Percentiles rank a stretch among this genome's conserved stretches.
Evolutionary conservation across 2,797 vertebrate species (phyloP).

Genomic region (Danio tinwini): DNA sequence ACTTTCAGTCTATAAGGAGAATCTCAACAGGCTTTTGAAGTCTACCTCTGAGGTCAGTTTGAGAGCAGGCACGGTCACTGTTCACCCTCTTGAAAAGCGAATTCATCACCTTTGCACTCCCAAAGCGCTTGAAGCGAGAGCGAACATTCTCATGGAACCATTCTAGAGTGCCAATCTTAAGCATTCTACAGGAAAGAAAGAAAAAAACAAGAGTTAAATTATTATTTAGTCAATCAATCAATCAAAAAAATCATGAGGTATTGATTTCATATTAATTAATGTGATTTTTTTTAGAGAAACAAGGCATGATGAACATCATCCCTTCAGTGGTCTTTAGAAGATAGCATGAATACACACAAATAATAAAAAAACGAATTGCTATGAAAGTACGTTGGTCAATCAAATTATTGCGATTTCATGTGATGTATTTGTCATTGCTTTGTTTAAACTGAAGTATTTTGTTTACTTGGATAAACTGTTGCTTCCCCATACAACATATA

Average conservation of each 20-base stretch:
- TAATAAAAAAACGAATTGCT: too few species aligned
- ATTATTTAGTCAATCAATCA: not conserved
- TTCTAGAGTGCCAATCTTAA: conserved; percentile 89
- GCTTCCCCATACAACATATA: not conserved
- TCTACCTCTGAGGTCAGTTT: conserved; percentile 71
- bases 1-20: not conserved
- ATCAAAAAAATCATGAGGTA: not conserved
- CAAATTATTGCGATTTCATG: not conserved
- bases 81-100: conserved; percentile 85
- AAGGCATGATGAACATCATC: not conserved
- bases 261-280: not conserved
- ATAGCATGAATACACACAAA: not conserved
- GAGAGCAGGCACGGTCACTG: conserved; percentile 62
- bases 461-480: not conserved
- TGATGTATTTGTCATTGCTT: not conserved
- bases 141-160: conserved; percentile 90
- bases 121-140: conserved; percentile 89
- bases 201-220: not conserved
- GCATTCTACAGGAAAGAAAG: conserved; percentile 73
- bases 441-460: not conserved
- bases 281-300: not conserved
- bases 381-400: not conserved
- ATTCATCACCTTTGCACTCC: conserved; percentile 91
- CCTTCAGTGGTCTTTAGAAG: not conserved
- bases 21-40: not conserved